Evolutionary conservation across 2,797 vertebrate species (phyloP), one percentile per base, ranked within the genome.

Genomic region (Neosalanx taihuensis): DNA sequence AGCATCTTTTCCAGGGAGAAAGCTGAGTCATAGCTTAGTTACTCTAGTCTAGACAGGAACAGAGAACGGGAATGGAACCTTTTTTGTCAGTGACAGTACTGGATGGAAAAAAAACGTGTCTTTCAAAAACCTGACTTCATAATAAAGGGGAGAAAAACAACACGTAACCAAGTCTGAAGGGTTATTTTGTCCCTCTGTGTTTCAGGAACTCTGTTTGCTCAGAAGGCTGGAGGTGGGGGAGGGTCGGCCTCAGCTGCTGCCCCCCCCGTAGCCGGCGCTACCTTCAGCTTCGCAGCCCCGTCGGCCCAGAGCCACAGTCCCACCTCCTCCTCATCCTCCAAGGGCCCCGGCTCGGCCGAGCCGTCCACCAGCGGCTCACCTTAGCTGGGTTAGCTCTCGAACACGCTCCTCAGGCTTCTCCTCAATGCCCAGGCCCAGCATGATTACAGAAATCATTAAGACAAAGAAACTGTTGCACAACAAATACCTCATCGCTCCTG

Each of bases 151-250:
- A 5, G 0, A 53, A 53, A 4, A 5, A n/a, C 5, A 53, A 53
- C 4, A 17, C 0, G 51, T 53, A n/a, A 4, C 18, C 18, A 18
- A 18, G 17, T 41, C 0, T 31, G 13, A 58, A 58, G 64, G 6
- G 10, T 5, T 1, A 51, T 64, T 9, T 13, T 30, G 72, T 49
- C 77, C 20, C 60, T 77, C 12, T 70, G 2, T 49, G 30, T 35
- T 5, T 0, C 76, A 99, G 97, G 97, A 85, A 96, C 96, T 79
- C 92, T 99, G 69, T 98, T 98, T 81, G 97, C 97, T 79, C 96
- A 98, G 93, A 97, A 96, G 84, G 93, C 96, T 0, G 89, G 91
- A 17, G 83, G 83, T 23, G 89, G 91, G 70, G 90, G 92, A 5
- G 93, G 92, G 76, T 83, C 85, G 5, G 67, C 83, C 23, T 86